Base-by-base conservation (phyloP, 2,888 invertebrate genomes). In the Notodonta ziczac region DNA sequence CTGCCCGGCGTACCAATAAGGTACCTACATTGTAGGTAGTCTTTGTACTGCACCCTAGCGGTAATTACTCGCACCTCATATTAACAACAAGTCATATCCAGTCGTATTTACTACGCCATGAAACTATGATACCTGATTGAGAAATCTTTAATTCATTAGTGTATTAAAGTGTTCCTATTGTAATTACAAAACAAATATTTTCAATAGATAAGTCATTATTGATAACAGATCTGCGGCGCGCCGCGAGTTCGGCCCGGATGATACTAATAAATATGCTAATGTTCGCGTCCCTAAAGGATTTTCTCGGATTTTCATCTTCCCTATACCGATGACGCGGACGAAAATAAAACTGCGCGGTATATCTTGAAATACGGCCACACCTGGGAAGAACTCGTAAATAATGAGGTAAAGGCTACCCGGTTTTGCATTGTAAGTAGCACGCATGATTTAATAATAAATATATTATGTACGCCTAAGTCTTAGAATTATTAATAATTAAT, bases 211-310 rank as follows among this genome's bases (percentile, higher is more conserved):
- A 85, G 82, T 85, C 83, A 87, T 88, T 89, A 90, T 87, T 86
- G 87, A 88, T 87, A 87, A 82, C 85, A 84, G 82, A 85, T 84
- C 84, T 80, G 70, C 74, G 74, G 77, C 70, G 75, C 70, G 70
- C 77, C 80, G 76, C 71, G 78, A 82, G 78, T 83, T 81, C 76
- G 73, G 77, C 77, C 80, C 73, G 80, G 87, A 84, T 88, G 87
- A 88, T 88, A 84, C 87, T 87, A 88, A 89, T 88, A 88, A 88
- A 88, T 88, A 88, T 89, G 92, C 88, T 91, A 91, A 92, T 91
- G 83, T 82, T 74, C 80, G 78, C 86, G 84, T 88, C 89, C 89
- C 88, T 84, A 81, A 87, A 86, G 88, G 89, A 90, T 90, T 89
- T 90, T 81, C 87, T 82, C 82, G 86, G 87, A 88, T 89, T 89